A percentile compares a stretch with the other conserved stretches of the same genome.
phyloP scores from a whole-genome alignment of 1,140 invertebrate genomes.

The Tetramorium alpestre region DNA sequence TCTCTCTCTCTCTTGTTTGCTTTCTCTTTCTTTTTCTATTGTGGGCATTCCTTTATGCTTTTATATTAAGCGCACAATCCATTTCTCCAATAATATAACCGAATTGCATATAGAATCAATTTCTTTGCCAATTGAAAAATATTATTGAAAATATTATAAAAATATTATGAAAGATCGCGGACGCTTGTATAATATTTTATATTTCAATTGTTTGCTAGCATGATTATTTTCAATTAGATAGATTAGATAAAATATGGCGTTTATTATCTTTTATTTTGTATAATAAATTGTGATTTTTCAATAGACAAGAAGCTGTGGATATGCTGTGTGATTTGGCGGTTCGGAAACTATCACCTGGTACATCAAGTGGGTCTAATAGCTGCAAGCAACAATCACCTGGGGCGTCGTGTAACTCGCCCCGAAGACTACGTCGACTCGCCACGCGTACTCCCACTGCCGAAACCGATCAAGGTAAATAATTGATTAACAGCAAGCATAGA shows the following conservation, averaged over 20 bases:
- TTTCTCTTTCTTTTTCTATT: neutral
- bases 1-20: no score
- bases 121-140: conserved; percentile 12
- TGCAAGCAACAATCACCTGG: conserved; percentile 85
- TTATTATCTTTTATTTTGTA: neutral
- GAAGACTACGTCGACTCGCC: conserved; percentile 85
- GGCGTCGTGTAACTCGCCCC: conserved; percentile 87
- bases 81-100: conserved; percentile 9
- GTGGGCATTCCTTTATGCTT: conserved; percentile 2
- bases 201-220: neutral
- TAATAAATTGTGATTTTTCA: conserved; percentile 60
- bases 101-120: conserved; percentile 17
- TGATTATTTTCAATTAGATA: neutral
- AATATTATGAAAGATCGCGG: neutral
- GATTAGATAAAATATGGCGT: neutral
- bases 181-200: neutral
- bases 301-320: conserved; percentile 92
- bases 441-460: conserved; percentile 81
- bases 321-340: conserved; percentile 93
- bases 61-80: neutral
- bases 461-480: conserved; percentile 76
- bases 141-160: neutral
- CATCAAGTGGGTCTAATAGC: conserved; percentile 86
- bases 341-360: conserved; percentile 89
- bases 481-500: neutral